phyloP scores from a whole-genome alignment of 2,113 vertebrate species.

The Lophius piscatorius region DNA sequence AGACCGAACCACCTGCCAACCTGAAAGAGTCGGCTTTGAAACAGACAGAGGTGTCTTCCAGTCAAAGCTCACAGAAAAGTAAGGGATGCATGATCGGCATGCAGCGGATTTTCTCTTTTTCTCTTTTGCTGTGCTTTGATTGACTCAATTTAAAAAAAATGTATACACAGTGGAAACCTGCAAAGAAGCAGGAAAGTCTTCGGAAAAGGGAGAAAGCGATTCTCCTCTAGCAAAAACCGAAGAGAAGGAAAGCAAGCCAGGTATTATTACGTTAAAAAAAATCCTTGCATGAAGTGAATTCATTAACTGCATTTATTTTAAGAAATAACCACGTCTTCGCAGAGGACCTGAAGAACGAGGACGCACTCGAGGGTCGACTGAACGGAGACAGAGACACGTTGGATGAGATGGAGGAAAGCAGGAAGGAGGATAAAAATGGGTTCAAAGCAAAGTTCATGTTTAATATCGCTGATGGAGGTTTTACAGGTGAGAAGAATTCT shows the following conservation, averaged over 20 bases:
- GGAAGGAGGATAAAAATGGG: constrained; percentile 87
- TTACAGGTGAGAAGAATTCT: constrained; percentile 84
- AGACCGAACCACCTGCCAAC: constrained; percentile 66
- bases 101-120: neutral
- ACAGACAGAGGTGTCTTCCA: constrained; percentile 60
- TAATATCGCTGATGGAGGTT: constrained; percentile 96
- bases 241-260: constrained; percentile 85
- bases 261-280: constrained; percentile 59
- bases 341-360: constrained; percentile 87
- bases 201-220: constrained; percentile 81
- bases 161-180: constrained; percentile 76
- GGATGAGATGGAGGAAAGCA: constrained; percentile 87
- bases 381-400: constrained; percentile 86
- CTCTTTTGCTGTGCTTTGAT: neutral
- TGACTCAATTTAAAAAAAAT: neutral
- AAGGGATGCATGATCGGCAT: constrained; percentile 13
- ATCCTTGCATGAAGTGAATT: too few species aligned
- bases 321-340: too few species aligned
- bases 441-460: constrained; percentile 94
- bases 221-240: constrained; percentile 76
- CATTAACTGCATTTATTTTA: too few species aligned
- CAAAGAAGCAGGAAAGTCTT: constrained; percentile 80
- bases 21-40: constrained; percentile 60
- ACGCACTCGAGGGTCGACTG: constrained; percentile 81
- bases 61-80: constrained; percentile 68